Evolutionary conservation across 2,888 invertebrate species (phyloP).

Genomic region (Hyles lineata): DNA sequence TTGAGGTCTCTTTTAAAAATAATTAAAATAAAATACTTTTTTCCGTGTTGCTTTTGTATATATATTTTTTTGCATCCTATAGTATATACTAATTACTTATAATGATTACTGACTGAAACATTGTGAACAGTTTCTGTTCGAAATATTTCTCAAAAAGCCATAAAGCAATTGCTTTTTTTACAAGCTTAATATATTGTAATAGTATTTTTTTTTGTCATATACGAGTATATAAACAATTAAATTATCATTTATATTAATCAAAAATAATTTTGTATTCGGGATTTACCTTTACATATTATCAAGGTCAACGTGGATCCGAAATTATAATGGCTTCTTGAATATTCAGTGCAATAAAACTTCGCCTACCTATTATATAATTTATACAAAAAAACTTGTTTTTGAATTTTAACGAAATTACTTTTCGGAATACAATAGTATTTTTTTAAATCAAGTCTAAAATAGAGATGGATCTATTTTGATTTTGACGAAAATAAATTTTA

Average conservation of each 20-base stretch:
- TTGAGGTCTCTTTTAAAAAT: no score
- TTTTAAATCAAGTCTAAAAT: not conserved
- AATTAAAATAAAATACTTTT: no score
- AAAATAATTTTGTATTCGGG: not conserved
- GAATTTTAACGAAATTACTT: not conserved
- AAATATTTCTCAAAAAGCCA: no score
- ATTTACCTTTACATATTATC: slow-evolving; percentile 1
- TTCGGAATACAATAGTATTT: not conserved
- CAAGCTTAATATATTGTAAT: no score
- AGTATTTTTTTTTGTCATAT: no score
- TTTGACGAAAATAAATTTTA: not conserved
- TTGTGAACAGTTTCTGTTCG: no score
- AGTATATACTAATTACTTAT: no score
- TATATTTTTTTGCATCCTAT: no score
- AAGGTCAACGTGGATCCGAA: not conserved
- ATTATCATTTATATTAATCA: not conserved
- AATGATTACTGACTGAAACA: no score
- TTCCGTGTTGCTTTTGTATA: no score
- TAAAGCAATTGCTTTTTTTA: no score
- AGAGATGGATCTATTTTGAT: not conserved
- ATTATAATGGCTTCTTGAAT: not conserved
- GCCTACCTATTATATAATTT: not conserved
- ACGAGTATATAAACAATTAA: not conserved
- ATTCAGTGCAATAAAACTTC: slow-evolving; percentile 6
- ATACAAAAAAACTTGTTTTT: not conserved